Evolutionary conservation across 2,888 invertebrate genomes (phyloP), one percentile per base, ranked within the genome.

Genomic region (Acleris literana): DNA sequence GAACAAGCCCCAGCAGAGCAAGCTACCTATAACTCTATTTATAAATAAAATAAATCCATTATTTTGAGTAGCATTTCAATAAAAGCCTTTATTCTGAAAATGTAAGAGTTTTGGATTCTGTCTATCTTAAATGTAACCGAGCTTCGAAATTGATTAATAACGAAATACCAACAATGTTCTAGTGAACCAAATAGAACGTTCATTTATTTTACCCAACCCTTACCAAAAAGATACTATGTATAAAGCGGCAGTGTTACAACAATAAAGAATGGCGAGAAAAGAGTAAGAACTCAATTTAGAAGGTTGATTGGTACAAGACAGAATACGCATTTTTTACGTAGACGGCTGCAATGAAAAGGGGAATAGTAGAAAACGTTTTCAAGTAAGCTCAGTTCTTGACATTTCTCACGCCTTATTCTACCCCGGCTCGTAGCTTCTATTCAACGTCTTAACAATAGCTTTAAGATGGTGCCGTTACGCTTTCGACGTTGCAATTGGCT

Each of bases 321-420:
- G 64, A 61, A 57, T 64, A 60, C 64, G 39, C 64, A 64, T 68
- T 68, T 68, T 64, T 68, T 64, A 68, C 68, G 60, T 61, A 54
- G 54, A 51, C 44, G 39, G 54, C 46, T 48, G 72, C 74, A 72
- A 76, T 78, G 77, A 78, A 81, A 77, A 71, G 74, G 74, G 74
- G 78, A 78, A 77, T 77, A 75, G 76, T 79, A 77, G 75, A 78
- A 73, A 78, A 74, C 72, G 74, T 74, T 73, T 67, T 58, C 55
- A 54, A 71, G 70, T 72, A 74, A 65, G 65, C 70, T 74, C 73
- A 71, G 72, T 71, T 78, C 79, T 75, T 76, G 74, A 76, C 79
- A 79, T 79, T 82, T 81, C 71, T 75, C 51, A 53, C 49, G 52
- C 46, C 56, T 63, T 43, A 52, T 46, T 57, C 59, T 61, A 43